Conservation (phyloP, 2,888 invertebrate species). For the Drosophila flavopinicola region DNA sequence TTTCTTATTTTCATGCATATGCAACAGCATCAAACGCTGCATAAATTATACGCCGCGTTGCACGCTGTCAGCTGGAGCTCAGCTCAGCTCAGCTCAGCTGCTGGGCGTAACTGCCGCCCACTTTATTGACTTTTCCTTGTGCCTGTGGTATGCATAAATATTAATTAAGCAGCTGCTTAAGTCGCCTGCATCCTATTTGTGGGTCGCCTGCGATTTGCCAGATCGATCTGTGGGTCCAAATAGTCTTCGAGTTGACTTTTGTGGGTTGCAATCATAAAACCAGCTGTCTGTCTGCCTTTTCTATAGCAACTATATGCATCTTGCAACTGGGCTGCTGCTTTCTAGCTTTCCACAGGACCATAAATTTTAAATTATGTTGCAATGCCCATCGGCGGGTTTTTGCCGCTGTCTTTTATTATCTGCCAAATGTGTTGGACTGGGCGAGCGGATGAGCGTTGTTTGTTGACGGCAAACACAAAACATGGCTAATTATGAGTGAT, state of each 20-base stretch:
- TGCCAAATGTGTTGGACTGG: conserved; percentile 2
- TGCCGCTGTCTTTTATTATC: conserved; percentile 21
- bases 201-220: conserved; percentile 32
- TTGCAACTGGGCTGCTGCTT: conserved; percentile 21
- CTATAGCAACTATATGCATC: neutral
- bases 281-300: conserved; percentile 11
- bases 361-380: conserved; percentile 73
- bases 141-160: conserved; percentile 44
- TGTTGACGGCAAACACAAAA: conserved; percentile 38
- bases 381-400: conserved; percentile 51
- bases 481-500: conserved; percentile 54
- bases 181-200: conserved; percentile 27
- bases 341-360: conserved; percentile 17
- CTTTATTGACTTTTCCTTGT: neutral
- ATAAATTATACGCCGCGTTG: conserved; percentile 71
- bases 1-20: conserved; percentile 59
- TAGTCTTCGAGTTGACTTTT: conserved; percentile 35
- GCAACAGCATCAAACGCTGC: conserved; percentile 71
- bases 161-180: conserved; percentile 44
- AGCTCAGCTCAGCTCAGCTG: conserved; percentile 26
- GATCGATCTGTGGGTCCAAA: conserved; percentile 55
- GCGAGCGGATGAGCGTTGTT: neutral
- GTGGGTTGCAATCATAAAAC: conserved; percentile 58
- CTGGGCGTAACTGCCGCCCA: no score
- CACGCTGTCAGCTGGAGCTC: conserved; percentile 34